Evolutionary conservation across 2,113 vertebrate genomes (phyloP), one percentile per base, ranked within the genome.

Genomic region (Xenopus borealis): DNA sequence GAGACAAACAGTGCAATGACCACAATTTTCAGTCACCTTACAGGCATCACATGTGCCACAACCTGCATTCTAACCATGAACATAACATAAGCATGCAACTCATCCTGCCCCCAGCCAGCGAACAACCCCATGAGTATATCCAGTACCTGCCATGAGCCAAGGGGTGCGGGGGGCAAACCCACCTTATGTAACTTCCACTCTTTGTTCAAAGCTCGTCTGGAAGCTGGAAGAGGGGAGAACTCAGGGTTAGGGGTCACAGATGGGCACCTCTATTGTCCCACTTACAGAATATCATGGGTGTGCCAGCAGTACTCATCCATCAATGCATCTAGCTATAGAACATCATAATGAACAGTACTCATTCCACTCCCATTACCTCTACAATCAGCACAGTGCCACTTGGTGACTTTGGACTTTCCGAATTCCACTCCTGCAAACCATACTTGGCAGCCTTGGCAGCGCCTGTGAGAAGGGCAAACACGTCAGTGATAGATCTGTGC

Each of bases 151-250:
- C 46, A 3, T 3, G 46, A 50, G 10, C 46, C 46, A 50, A 4
- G 47, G 47, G 14, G 14, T 11, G 46, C 2, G 12, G 7, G 9
- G 33, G 53, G n/a, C 1, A 30, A 16, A 52, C 75, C 79, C 80
- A 89, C 87, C 83, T 87, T 87, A 77, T 82, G 84, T 72, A 73
- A 83, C 66, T 85, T 85, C 78, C 87, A 86, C 12, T 87, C 85
- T 18, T 84, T 76, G 78, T 87, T 88, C 78, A 85, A 85, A 62
- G 83, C 83, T 78, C 84, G 83, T 78, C 85, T 84, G 79, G 82
- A 85, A 7, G 84, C 87, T 89, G 53, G 0, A 30, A 33, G 14
- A 4, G 12, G 16, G 18, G 33, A 40, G 33, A 9, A 40, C 6
- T 40, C 33, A 7, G 33, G 8, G 33, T 40, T 40, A 40, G 33